These are phyloP conservation scores for Limnephilus marmoratus DNA, from an alignment of 2,888 invertebrate species.

Conservation along the genomic window DNA sequence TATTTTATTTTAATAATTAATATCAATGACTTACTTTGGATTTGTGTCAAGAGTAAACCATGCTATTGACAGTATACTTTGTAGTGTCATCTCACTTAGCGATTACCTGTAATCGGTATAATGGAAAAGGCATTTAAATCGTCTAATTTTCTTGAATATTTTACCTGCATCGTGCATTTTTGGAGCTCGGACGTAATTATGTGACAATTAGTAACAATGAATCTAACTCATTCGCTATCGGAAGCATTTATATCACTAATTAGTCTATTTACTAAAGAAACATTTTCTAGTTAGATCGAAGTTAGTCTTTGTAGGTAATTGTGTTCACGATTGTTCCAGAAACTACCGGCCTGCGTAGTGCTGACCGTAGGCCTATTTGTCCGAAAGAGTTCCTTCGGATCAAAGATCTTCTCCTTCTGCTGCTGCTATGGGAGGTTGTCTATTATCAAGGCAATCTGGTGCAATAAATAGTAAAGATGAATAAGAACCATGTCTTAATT, in stretches of 20 bases:
- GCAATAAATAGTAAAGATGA: too few species aligned
- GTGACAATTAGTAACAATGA: not conserved
- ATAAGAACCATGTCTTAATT: too few species aligned
- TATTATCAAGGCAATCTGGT: too few species aligned
- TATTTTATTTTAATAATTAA: not conserved
- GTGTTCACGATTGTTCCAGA: not conserved
- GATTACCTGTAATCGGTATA: not conserved
- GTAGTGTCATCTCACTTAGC: not conserved
- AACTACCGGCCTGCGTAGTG: not conserved
- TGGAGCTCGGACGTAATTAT: not conserved
- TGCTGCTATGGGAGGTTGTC: too few species aligned
- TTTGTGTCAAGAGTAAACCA: not conserved
- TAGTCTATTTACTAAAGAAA: not conserved
- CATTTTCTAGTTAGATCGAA: not conserved
- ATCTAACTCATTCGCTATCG: not conserved
- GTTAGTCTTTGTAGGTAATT: not conserved
- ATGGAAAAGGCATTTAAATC: not conserved
- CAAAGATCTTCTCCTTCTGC: too few species aligned
- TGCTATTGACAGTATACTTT: not conserved
- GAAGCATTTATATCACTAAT: not conserved
- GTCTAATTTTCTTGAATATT: not conserved
- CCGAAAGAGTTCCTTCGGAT: too few species aligned
- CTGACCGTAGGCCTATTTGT: too few species aligned
- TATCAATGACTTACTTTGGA: not conserved
- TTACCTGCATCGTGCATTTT: not conserved